Base-by-base conservation (phyloP, 2,113 vertebrate genomes). In the Calyptommatus sinebrachiatus region DNA sequence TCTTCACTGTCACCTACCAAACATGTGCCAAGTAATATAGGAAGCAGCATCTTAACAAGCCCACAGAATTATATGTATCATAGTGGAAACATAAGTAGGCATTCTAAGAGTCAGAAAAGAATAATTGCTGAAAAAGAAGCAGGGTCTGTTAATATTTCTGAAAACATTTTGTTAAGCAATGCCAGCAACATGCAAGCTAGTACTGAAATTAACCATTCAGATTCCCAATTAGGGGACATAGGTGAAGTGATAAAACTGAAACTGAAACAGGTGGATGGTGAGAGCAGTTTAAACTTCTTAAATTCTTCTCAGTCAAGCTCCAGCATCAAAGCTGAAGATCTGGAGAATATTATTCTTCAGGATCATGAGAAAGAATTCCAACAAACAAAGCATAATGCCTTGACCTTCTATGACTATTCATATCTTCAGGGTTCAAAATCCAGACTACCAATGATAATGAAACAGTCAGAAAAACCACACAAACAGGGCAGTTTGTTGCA, bases 1-100 rank as follows among this genome's bases (percentile, higher is more conserved):
- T 98, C 96, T 26, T 97, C 97, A 0, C 97, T 98, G 92, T 98
- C 97, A 81, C 98, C 97, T 60, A 92, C 96, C 14, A 97, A 99
- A 82, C 97, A 97, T 21, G 90, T 99, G 67, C 97, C 98, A 41
- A 97, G 99, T 84, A 91, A 98, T 73, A 85, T 96, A 74, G 96
- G 95, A 35, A 93, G 94, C 2, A 86, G 93, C 62, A 89, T 48
- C 78, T 1, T 86, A 77, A 71, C 74, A 86, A 93, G 90, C 88
- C 79, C 89, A 35, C 88, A 72, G 85, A 65, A 89, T 77, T 88
- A 53, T 29, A 85, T 83, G 6, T 94, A 94, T 83, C 91, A 94
- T 5, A 89, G 94, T 62, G 91, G 93, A 79, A 95, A 95, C 62
- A 88, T 93, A 66, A 91, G 92, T 84, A 94, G 94, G 35, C 94